Conservation (phyloP, 2,797 vertebrate genomes). For the Cryptoprocta ferox region DNA sequence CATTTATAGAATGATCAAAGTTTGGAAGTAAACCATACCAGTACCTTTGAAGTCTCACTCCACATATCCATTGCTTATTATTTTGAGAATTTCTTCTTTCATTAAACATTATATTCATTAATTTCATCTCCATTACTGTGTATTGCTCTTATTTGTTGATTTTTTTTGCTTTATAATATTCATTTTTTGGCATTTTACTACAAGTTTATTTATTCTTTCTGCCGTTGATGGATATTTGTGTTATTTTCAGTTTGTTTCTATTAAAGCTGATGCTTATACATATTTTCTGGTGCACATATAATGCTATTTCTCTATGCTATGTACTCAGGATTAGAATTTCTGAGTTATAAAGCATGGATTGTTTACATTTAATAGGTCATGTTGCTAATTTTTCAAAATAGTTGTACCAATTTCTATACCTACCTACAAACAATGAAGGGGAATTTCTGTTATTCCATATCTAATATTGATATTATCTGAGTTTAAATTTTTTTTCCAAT, state of each 20-base stretch:
- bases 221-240: not conserved
- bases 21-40: not conserved
- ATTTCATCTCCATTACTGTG: not conserved
- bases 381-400: not conserved
- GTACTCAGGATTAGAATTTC: not conserved
- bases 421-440: no score
- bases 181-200: constrained; percentile 38
- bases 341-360: not conserved
- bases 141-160: not conserved
- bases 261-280: not conserved
- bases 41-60: not conserved
- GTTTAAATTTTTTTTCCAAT: not conserved
- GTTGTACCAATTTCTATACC: no score
- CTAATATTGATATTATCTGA: no score
- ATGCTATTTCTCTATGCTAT: not conserved
- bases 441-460: no score
- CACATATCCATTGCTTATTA: not conserved
- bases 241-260: constrained; percentile 9
- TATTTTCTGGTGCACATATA: not conserved
- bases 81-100: constrained; percentile 31
- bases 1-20: not conserved
- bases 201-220: not conserved
- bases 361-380: not conserved
- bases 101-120: not conserved
- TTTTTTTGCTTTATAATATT: constrained; percentile 12